Evolutionary conservation across 1,140 invertebrate genomes (phyloP).

Genomic region (Diorhabda carinulata): DNA sequence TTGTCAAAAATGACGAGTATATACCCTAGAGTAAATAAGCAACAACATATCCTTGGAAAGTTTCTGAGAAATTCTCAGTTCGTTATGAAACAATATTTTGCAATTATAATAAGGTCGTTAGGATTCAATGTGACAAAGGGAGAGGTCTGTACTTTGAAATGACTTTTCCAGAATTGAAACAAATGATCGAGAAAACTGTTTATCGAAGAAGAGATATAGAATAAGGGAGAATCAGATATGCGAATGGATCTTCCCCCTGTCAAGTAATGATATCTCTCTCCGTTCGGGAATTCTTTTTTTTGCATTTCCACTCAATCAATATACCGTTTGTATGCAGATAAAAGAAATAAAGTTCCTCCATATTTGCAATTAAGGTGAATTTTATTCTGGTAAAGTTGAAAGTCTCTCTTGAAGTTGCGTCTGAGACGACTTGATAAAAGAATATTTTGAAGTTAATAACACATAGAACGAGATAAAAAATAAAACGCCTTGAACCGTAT

Average conservation of each 20-base stretch:
- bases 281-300: constrained; percentile 24
- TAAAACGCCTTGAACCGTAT: too few relatives aligned
- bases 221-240: constrained; percentile 28
- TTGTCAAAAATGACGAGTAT: too few relatives aligned
- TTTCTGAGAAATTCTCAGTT: too few relatives aligned
- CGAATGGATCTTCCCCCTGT: constrained; percentile 18
- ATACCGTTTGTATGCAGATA: constrained; percentile 15
- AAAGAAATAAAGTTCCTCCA: constrained; percentile 4
- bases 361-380: constrained; percentile 15
- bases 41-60: too few relatives aligned
- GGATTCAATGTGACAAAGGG: not conserved
- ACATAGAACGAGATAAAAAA: too few relatives aligned
- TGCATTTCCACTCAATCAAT: constrained; percentile 27
- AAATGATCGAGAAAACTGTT: constrained; percentile 24
- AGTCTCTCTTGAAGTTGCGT: not conserved
- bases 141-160: not conserved
- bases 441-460: not conserved
- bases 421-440: not conserved
- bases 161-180: constrained; percentile 20
- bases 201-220: constrained; percentile 26
- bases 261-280: constrained; percentile 25
- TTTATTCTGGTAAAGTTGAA: constrained; percentile 6
- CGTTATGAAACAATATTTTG: not conserved
- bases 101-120: not conserved
- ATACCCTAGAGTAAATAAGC: too few relatives aligned